Evolutionary conservation across 2,113 vertebrate species (phyloP).

Genomic region (Pachypanchax playfairii): DNA sequence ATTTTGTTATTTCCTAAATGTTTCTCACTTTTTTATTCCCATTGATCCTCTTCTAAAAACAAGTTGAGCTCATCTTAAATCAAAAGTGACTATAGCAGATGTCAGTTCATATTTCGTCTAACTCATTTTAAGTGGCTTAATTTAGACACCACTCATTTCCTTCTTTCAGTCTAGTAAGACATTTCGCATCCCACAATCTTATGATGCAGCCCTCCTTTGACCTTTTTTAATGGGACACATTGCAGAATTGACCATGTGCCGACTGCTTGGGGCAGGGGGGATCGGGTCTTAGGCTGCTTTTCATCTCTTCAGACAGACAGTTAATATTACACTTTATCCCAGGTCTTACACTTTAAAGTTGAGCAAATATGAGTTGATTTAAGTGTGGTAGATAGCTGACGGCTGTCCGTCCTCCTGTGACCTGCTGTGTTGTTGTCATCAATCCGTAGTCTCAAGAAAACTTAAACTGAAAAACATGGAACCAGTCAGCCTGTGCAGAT

Average conservation of each 20-base stretch:
- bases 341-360: constrained; percentile 63
- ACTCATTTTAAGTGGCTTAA: constrained; percentile 78
- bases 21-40: constrained; percentile 8
- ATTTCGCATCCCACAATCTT: constrained; percentile 73
- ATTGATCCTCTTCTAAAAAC: constrained; percentile 12
- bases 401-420: constrained; percentile 60
- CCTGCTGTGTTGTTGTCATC: constrained; percentile 52
- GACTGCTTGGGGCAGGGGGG: constrained; percentile 17
- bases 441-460: constrained; percentile 31
- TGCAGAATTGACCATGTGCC: constrained; percentile 20
- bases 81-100: constrained; percentile 20
- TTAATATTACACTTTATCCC: constrained; percentile 72
- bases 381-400: constrained; percentile 59
- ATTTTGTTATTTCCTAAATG: background rate
- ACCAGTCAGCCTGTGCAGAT: constrained; percentile 46
- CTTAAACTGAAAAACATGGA: constrained; percentile 52
- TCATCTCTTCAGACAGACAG: constrained; percentile 70
- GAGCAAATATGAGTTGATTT: constrained; percentile 73
- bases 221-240: constrained; percentile 47
- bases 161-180: constrained; percentile 61
- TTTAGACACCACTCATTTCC: constrained; percentile 82
- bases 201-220: constrained; percentile 56
- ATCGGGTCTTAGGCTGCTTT: constrained; percentile 41
- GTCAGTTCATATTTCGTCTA: constrained; percentile 34
- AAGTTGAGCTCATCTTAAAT: constrained; percentile 26